Evolutionary conservation across 2,113 vertebrate species (phyloP), one percentile per base, ranked within the genome.

Genomic region (Myotis lucifugus): DNA sequence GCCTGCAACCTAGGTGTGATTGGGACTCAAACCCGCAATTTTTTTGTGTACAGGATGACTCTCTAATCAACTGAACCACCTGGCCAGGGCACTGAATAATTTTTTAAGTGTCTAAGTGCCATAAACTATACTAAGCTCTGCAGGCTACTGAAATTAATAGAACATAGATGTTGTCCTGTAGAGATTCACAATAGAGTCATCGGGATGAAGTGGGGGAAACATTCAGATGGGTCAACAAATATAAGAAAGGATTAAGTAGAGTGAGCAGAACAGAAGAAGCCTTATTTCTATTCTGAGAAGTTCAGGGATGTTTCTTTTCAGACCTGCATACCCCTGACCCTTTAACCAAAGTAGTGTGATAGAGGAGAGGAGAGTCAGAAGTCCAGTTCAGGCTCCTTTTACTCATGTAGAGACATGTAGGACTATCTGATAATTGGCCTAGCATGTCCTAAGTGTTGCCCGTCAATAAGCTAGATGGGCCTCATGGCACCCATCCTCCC

Each of bases 101-200:
- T 83, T 83, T 34, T 87, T 50, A n/a, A 92, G 40, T 67, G 8
- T 85, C 54, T 79, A 72, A 29, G 7, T 86, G 0, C 21, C 37
- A 50, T 50, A 90, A 93, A 91, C 40, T 91, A 81, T 52, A 64
- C 5, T 69, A 61, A 93, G 18, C n/a, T 77, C n/a, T 88, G 3
- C 8, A 85, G 23, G 4, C 11, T 74, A 56, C 34, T 84, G 52
- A 88, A 77, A 85, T 77, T 76, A 93, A 67, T 54, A 90, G 17
- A 64, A 82, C 1, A 85, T 48, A 84, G 29, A 85, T 23, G 64
- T 25, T 73, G 23, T 29, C 23, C 34, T 42, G 10, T 70, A 85
- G 17, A 73, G 23, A 90, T 3, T 66, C 67, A 72, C 14, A 88
- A 23, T 2, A 87, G 74, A 54, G 64, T 90, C 17, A 14, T 32